Evolutionary conservation across 2,888 invertebrate genomes (phyloP).

Genomic region (Drosophila emarginata): DNA sequence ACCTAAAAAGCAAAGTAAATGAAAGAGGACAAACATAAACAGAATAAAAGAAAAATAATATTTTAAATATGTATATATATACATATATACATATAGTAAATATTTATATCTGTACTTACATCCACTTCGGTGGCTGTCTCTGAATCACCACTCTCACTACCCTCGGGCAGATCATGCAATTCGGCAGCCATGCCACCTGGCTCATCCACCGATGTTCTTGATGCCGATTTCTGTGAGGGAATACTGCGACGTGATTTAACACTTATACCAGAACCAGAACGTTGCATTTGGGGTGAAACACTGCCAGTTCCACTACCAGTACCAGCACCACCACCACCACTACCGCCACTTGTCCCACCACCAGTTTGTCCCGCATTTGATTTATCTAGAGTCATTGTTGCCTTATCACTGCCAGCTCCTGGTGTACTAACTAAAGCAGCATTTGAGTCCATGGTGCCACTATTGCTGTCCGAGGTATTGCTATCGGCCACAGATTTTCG

Average conservation of each 20-base stretch:
- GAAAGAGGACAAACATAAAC: not conserved
- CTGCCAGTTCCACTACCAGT: conserved; percentile 51
- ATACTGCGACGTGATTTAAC: conserved; percentile 84
- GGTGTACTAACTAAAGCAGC: conserved; percentile 58
- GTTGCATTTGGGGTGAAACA: conserved; percentile 82
- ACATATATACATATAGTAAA: not conserved
- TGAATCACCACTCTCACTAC: conserved; percentile 85
- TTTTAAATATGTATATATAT: too few relatives aligned
- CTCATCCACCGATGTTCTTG: conserved; percentile 84
- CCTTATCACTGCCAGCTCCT: conserved; percentile 57
- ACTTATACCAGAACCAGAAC: conserved; percentile 84
- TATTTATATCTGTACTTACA: conserved; percentile 82
- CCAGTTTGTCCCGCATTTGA: conserved; percentile 7
- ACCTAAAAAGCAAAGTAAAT: conserved; percentile 72
- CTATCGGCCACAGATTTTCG: conserved; percentile 82
- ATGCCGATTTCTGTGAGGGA: conserved; percentile 83
- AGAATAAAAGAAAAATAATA: not conserved
- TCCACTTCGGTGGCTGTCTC: conserved; percentile 89
- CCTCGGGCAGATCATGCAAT: conserved; percentile 84
- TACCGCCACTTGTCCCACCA: conserved; percentile 20
- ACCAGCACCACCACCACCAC: conserved; percentile 34
- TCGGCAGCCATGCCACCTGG: conserved; percentile 82
- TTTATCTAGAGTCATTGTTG: conserved; percentile 39
- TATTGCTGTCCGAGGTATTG: conserved; percentile 80
- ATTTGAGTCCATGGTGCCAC: conserved; percentile 76